Evolutionary conservation across 2,797 vertebrate species (phyloP).

Genomic region (Onychomys arenicola): DNA sequence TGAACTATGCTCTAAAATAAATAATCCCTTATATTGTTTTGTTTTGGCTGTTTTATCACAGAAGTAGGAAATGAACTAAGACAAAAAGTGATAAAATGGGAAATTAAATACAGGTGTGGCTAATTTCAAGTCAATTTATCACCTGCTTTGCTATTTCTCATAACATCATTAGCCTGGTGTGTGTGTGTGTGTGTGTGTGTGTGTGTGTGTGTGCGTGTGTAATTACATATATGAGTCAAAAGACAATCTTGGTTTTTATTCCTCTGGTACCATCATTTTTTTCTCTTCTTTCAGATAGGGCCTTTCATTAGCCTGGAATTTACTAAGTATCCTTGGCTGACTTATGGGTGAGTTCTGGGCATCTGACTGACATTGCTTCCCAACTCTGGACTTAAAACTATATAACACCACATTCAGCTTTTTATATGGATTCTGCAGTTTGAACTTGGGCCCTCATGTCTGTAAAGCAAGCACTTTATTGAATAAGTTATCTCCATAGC

Average conservation of each 20-base stretch:
- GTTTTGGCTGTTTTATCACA: neutral
- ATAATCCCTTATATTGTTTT: neutral
- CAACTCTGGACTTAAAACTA: too few relatives aligned
- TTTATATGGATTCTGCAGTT: neutral
- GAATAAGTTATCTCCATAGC: too few relatives aligned
- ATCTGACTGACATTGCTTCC: neutral
- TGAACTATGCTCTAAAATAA: neutral
- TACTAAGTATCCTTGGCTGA: neutral
- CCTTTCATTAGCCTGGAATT: neutral
- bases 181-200: neutral
- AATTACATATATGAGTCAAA: neutral
- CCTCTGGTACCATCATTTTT: neutral
- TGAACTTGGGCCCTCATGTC: too few relatives aligned
- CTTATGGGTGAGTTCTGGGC: neutral
- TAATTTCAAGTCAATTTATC: neutral
- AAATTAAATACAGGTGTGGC: neutral
- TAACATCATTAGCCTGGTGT: neutral
- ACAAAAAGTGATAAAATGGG: neutral
- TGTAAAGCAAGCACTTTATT: neutral
- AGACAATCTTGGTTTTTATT: neutral
- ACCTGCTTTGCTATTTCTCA: neutral
- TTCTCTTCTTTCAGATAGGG: neutral
- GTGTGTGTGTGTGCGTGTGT: neutral
- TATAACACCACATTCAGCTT: neutral
- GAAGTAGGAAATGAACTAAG: neutral